Evolutionary conservation across 2,888 invertebrate species (phyloP).

Genomic region (Brachynemurus nebulosus): DNA sequence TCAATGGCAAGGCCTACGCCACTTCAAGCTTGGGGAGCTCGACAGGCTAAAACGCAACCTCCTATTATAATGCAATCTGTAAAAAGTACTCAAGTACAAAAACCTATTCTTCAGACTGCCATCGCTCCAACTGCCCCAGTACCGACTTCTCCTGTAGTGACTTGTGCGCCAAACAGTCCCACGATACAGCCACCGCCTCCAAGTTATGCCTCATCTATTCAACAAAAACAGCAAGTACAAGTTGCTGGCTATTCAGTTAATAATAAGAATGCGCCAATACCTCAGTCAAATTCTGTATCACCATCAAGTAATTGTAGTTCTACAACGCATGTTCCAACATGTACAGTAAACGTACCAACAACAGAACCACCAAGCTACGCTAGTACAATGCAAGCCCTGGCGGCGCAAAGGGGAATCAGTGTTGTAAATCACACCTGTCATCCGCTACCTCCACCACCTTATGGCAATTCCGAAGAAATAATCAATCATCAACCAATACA

Average conservation of each 20-base stretch:
- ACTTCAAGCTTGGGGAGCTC: constrained; percentile 68
- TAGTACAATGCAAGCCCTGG: constrained; percentile 69
- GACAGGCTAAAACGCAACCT: constrained; percentile 79
- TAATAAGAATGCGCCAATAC: constrained; percentile 29
- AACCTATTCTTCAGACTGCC: constrained; percentile 88
- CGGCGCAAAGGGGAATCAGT: constrained; percentile 22
- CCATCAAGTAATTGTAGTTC: constrained; percentile 16
- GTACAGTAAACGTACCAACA: constrained; percentile 58
- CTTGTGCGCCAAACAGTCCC: constrained; percentile 14
- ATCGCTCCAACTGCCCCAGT: constrained; percentile 78
- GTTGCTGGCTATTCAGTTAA: constrained; percentile 31
- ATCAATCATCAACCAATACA: constrained; percentile 43
- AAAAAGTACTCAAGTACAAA: constrained; percentile 89
- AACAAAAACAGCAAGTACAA: constrained; percentile 52
- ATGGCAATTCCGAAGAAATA: constrained; percentile 34
- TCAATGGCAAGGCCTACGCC: constrained; percentile 68
- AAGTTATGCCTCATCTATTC: constrained; percentile 67
- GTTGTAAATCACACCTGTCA: constrained; percentile 32
- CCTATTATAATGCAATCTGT: constrained; percentile 96
- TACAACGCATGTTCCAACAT: too few relatives aligned
- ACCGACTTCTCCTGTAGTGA: constrained; percentile 32
- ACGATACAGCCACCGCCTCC: constrained; percentile 54
- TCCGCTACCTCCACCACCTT: constrained; percentile 55
- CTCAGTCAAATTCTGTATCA: constrained; percentile 18
- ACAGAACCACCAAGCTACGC: constrained; percentile 88